phyloP scores from a whole-genome alignment of 2,113 vertebrate genomes.

The Mobula birostris region DNA sequence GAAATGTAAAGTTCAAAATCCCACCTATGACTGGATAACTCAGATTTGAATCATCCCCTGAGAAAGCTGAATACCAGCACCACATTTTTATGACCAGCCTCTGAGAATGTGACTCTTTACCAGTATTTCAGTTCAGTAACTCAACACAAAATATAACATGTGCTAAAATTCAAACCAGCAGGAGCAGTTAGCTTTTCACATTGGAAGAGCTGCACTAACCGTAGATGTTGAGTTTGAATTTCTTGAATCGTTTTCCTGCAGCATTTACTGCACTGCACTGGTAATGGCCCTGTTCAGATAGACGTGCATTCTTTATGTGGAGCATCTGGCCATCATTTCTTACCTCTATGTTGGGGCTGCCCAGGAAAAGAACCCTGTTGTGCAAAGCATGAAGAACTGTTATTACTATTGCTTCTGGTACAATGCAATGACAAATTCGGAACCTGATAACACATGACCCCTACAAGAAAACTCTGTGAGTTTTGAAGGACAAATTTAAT shows the following conservation, averaged over 20 bases:
- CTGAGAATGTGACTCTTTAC: background rate
- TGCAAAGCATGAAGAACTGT: background rate
- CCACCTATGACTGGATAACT: background rate
- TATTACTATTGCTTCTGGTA: background rate
- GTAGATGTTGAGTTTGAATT: slow-evolving; percentile 70
- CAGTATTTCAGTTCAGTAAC: background rate
- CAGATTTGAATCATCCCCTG: background rate
- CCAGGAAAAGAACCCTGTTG: slow-evolving; percentile 71
- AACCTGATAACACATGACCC: background rate
- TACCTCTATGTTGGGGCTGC: slow-evolving; percentile 75
- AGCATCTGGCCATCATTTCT: slow-evolving; percentile 70
- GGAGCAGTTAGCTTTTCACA: background rate
- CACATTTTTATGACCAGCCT: background rate
- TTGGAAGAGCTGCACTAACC: slow-evolving; percentile 55
- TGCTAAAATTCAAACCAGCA: background rate
- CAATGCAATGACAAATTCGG: background rate
- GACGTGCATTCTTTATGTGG: slow-evolving; percentile 68
- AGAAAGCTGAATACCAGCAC: background rate
- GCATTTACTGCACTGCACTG: slow-evolving; percentile 76
- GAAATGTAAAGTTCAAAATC: background rate
- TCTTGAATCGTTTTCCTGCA: slow-evolving; percentile 79
- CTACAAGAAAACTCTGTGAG: too few species aligned
- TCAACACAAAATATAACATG: background rate
- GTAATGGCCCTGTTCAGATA: slow-evolving; percentile 81
- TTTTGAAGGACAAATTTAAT: background rate